Evolutionary conservation across 2,888 invertebrate genomes (phyloP).

Genomic region (Cantharis nigra): DNA sequence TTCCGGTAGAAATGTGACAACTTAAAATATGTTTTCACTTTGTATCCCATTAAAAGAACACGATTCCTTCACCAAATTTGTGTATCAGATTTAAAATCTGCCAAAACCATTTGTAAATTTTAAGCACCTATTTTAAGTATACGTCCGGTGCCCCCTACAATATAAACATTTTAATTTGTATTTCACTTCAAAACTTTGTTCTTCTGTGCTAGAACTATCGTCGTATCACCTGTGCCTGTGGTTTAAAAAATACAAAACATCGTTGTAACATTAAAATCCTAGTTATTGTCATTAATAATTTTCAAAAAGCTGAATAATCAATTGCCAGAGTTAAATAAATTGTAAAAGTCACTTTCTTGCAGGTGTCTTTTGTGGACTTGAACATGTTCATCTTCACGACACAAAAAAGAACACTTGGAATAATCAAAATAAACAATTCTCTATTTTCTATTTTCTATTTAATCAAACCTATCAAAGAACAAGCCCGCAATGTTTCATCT

Average conservation of each 20-base stretch:
- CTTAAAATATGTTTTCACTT: slow-evolving; percentile 52
- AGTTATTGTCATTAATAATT: background rate
- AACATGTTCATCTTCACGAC: background rate
- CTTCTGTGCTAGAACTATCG: background rate
- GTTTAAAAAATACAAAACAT: background rate
- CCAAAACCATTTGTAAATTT: slow-evolving; percentile 6
- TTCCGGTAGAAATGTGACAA: slow-evolving; percentile 46
- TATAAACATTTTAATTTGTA: background rate
- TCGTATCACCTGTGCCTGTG: background rate
- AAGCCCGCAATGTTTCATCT: too few relatives aligned
- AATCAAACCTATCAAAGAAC: too few relatives aligned
- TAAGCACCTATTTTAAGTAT: background rate
- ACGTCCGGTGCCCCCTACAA: background rate
- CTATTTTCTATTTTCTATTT: too few relatives aligned
- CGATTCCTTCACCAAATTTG: slow-evolving; percentile 25
- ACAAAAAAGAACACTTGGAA: background rate
- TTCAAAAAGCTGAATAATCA: background rate
- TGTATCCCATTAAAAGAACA: slow-evolving; percentile 51
- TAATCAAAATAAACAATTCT: too few relatives aligned
- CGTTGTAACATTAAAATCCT: background rate
- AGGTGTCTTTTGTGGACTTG: background rate
- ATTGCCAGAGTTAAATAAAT: background rate
- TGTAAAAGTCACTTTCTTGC: background rate
- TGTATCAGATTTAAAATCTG: slow-evolving; percentile 20
- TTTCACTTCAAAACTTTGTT: background rate